Evolutionary conservation across 2,797 vertebrate genomes (phyloP), one percentile per base, ranked within the genome.

Genomic region (Artibeus jamaicensis): DNA sequence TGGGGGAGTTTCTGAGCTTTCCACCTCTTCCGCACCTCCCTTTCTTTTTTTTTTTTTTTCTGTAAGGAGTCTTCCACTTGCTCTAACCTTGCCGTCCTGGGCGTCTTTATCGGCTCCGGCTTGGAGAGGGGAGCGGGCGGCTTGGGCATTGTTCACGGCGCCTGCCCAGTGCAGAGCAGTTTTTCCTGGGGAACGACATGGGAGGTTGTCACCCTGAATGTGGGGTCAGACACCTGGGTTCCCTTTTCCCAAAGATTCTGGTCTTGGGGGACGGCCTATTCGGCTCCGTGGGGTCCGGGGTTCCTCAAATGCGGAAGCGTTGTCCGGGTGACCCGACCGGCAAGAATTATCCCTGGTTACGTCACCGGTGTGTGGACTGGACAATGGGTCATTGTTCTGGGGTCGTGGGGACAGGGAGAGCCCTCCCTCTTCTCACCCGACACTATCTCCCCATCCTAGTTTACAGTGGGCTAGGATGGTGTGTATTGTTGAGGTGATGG

Each of bases 91-190:
- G 97, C 98, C 98, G 97, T 99, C 99, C 86, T 99, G 99, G 68
- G 99, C 98, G 95, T 99, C 99, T 91, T 99, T 99, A 10, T 99
- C 98, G 0, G 99, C 99, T 91, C 99, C 99, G 0, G 99, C 99
- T 93, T 99, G 99, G 81, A 99, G 98, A 44, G 99, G 99, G 22
- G 98, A 98, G 97, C 98, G 98, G 59, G 99, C 98, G 39, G 99
- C 98, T 68, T 98, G 98, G 94, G 89, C 98, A 93, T 99, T 99
- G 98, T 99, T 99, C 89, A 99, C 99, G 62, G 99, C 99, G 81
- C 99, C 99, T 93, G 99, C 99, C 99, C 99, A 99, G 98, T 99
- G 99, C 90, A 99, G 98, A 95, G 99, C 99, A 6, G 99, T 99
- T 97, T 99, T 99, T 97, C 99, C 99, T 99, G 65, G 44, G 81